Evolutionary conservation across 2,113 vertebrate species (phyloP).

Genomic region (Sciurus niger): DNA sequence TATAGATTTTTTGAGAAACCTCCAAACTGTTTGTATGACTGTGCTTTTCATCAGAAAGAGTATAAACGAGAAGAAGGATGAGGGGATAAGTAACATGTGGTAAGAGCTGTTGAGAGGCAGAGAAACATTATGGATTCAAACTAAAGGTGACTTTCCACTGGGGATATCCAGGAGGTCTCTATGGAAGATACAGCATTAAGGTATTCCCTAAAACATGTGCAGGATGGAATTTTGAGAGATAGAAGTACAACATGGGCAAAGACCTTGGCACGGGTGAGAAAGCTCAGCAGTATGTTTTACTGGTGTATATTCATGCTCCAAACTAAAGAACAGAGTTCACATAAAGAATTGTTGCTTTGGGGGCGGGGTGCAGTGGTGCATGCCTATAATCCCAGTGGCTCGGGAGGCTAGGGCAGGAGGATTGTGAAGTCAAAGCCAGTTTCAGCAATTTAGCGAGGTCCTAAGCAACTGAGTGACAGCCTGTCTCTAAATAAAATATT

Average conservation of each 20-base stretch:
- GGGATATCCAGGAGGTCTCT: not conserved
- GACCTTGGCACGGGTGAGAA: not conserved
- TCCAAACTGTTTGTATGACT: not conserved
- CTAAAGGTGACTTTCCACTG: not conserved
- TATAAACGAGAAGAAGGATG: not conserved
- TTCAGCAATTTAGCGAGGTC: too few relatives aligned
- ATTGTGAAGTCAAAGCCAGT: too few relatives aligned
- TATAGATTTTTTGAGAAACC: too few relatives aligned
- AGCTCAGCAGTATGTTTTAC: not conserved
- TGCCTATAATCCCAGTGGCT: too few relatives aligned
- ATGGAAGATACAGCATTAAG: not conserved
- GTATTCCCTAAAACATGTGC: not conserved
- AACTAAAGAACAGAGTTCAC: not conserved
- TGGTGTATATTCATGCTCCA: not conserved
- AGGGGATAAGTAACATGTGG: not conserved
- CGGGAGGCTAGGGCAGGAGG: too few relatives aligned
- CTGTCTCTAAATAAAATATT: too few relatives aligned
- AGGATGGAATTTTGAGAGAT: not conserved
- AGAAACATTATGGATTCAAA: not conserved
- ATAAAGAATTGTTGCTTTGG: slow-evolving; percentile 16
- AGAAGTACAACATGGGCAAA: not conserved
- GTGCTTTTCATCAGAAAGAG: slow-evolving; percentile 10
- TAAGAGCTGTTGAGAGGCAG: not conserved
- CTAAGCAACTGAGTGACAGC: too few relatives aligned
- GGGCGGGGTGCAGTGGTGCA: too few relatives aligned